Conservation (phyloP, 2,797 vertebrate genomes). For the Micropoecilia bifurca region DNA sequence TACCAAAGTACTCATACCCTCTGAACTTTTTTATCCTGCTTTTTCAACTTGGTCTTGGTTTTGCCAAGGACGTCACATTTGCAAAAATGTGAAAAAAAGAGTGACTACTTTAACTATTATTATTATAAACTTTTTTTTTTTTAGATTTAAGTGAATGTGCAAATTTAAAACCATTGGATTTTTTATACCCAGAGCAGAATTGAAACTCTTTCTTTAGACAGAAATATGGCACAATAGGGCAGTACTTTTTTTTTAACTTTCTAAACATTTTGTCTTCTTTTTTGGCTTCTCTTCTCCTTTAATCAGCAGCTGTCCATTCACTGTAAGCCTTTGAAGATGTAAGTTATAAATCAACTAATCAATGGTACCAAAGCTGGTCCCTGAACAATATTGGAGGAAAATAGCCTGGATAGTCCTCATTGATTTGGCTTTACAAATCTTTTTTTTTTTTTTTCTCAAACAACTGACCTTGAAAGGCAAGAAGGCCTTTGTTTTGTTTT, state of each 20-base stretch:
- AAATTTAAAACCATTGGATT: background rate
- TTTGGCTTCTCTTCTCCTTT: slow-evolving; percentile 2
- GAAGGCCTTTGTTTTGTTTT: slow-evolving; percentile 28
- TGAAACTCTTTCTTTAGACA: background rate
- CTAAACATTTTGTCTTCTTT: background rate
- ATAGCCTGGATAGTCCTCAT: slow-evolving; percentile 69
- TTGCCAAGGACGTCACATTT: no score
- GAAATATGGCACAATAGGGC: background rate
- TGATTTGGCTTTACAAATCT: slow-evolving; percentile 72
- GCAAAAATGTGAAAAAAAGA: no score
- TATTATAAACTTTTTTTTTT: no score
- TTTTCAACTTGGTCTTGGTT: no score
- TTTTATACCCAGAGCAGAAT: background rate
- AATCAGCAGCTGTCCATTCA: slow-evolving; percentile 47
- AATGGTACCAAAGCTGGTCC: slow-evolving; percentile 72
- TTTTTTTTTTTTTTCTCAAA: slow-evolving; percentile 62
- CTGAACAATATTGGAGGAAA: slow-evolving; percentile 75
- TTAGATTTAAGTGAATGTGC: background rate
- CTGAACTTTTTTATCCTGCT: background rate
- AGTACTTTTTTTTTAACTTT: background rate
- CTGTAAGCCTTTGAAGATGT: slow-evolving; percentile 55
- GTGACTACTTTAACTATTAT: no score
- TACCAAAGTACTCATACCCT: background rate
- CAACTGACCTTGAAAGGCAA: slow-evolving; percentile 64
- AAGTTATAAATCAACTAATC: slow-evolving; percentile 71